Evolutionary conservation across 2,888 invertebrate species (phyloP).

Genomic region (Metacarcinus magister): DNA sequence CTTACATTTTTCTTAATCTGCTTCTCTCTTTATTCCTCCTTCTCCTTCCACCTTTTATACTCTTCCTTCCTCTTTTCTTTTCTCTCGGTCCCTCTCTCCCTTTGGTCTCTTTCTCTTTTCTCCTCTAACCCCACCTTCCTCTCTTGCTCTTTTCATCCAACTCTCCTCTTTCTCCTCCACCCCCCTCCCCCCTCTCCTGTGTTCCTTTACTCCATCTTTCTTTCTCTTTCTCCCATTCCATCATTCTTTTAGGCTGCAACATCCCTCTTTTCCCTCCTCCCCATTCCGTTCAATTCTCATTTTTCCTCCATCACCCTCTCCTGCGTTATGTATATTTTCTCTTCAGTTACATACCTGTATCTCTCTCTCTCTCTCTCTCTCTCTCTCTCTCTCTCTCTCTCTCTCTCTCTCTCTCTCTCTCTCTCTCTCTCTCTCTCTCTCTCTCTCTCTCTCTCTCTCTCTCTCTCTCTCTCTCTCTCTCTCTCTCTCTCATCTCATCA

Average conservation of each 20-base stretch:
- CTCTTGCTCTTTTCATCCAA: background rate
- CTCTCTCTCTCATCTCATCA: background rate
- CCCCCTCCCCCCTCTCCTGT: background rate
- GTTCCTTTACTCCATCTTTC: background rate
- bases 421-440: conserved; percentile 22
- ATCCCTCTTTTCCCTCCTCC: too few species aligned
- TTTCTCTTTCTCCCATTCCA: background rate
- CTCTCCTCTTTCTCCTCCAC: too few species aligned
- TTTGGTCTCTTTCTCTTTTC: background rate
- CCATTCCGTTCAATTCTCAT: too few species aligned
- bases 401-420: conserved; percentile 31
- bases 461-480: background rate
- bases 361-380: background rate
- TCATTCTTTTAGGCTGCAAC: too few species aligned
- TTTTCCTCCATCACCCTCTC: too few species aligned
- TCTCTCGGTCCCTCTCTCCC: background rate
- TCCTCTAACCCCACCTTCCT: background rate
- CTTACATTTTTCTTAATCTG: background rate
- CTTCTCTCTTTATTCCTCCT: background rate
- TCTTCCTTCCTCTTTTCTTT: background rate
- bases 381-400: background rate
- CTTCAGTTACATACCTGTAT: too few species aligned
- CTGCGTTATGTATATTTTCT: too few species aligned
- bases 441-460: conserved; percentile 26
- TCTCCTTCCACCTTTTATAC: background rate